Evolutionary conservation across 1,140 invertebrate species (phyloP).

Genomic region (Nylanderia fulva): DNA sequence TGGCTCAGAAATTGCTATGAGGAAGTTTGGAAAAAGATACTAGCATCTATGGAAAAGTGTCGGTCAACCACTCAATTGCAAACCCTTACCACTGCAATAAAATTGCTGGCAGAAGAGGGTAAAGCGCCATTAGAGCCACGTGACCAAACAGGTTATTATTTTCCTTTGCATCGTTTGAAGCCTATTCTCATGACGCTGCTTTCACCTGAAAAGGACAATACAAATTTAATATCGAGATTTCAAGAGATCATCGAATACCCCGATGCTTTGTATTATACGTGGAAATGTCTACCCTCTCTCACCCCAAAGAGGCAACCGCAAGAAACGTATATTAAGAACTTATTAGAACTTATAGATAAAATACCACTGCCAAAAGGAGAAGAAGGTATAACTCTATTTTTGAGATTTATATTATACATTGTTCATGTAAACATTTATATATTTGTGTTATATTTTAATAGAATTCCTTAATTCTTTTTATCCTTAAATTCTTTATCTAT

Average conservation of each 20-base stretch:
- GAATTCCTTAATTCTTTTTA: background rate
- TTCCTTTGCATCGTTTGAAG: conserved; percentile 88
- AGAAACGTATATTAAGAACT: conserved; percentile 90
- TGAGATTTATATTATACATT: background rate
- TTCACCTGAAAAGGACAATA: conserved; percentile 85
- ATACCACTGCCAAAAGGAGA: conserved; percentile 86
- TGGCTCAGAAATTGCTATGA: conserved; percentile 89
- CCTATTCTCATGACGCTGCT: conserved; percentile 87
- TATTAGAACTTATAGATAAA: conserved; percentile 89
- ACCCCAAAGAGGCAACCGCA: conserved; percentile 87
- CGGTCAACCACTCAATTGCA: conserved; percentile 87
- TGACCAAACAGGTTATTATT: conserved; percentile 85
- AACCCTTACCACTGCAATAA: conserved; percentile 89
- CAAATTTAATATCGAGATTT: conserved; percentile 87
- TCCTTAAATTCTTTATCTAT: background rate
- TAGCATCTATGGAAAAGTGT: conserved; percentile 86
- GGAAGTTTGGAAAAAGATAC: conserved; percentile 86
- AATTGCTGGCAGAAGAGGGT: conserved; percentile 89
- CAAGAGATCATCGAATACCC: conserved; percentile 88
- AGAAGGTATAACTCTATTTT: conserved; percentile 71
- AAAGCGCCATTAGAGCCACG: conserved; percentile 87
- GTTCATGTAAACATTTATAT: background rate
- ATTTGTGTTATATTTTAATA: conserved; percentile 15
- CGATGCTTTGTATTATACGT: conserved; percentile 88
- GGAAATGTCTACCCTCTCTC: conserved; percentile 87